Base-by-base conservation (phyloP, 1,140 invertebrate species). In the Drosophila malerkotliana region DNA sequence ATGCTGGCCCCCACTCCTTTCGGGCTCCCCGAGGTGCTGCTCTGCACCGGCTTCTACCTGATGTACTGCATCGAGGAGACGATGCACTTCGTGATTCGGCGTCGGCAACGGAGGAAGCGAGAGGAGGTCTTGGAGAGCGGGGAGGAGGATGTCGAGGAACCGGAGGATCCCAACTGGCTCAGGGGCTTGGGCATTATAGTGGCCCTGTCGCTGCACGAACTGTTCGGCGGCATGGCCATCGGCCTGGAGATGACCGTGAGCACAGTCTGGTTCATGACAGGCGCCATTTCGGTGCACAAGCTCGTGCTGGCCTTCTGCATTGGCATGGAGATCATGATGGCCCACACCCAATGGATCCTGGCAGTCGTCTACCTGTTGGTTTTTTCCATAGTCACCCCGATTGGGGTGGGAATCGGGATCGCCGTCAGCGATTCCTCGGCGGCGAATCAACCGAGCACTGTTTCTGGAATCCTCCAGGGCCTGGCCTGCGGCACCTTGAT, bases 151-250 rank as follows among this genome's bases (percentile, higher is more conserved):
- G 10, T 15, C 77, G 90, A 95, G 8, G 92, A 93, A 64, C 64
- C 77, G 9, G 92, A 92, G 30, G 66, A 87, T 7, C 81, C 81
- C 26, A 93, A 93, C 4, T 95, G 95, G 30, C 91, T 97, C 2
- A 92, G 96, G 74, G 95, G 96, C 32, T 88, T 97, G 28, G 92
- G 97, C 39, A 95, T 98, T 52, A 96, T 98, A 1, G 92, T 97
- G 18, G 97, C 97, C 1, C 93, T 98, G 9, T 97, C 97, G 6
- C 95, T 98, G 55, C 97, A 98, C 90, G 97, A 97, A 77, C 92
- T 98, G 0, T 97, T 98, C 82, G 97, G 98, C 93, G 97, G 97
- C 34, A 93, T 98, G 55, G 95, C 97, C 12, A 95, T 98, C 55
- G 97, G 97, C 9, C 93, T 98, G 18, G 96, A 98, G 92, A 93